Base-by-base conservation (phyloP, 2,113 vertebrate genomes). In the Pimephales promelas region DNA sequence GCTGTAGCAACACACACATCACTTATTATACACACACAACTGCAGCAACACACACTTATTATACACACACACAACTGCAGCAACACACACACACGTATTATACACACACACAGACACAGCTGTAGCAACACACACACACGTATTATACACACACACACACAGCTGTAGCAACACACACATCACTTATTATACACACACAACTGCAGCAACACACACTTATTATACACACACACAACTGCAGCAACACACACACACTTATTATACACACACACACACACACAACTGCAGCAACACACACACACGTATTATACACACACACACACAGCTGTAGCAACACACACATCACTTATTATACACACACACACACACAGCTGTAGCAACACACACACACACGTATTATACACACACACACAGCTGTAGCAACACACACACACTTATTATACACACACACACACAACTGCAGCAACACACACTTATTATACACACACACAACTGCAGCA, bases 381-480 rank as follows among this genome's bases (percentile, higher is more conserved):
- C 8, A 72, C 40, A 83, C 28, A 14, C 96, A 7, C n/a, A n/a
- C n/a, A n/a, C n/a, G n/a, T 36, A 36, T 36, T 36, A 36, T 36
- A 5, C 34, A 96, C 13, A 99, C 97, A 89, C 98, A 99, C 81
- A 97, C n/a, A n/a, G 92, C 98, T 99, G 54, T 26, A 83, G 43
- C 10, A 11, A 11, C 20, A 70, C 3, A 71, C 52, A 83, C 22
- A 83, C 28, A 14, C 96, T 40, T 40, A 40, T 2, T 40, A 40
- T 40, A 7, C 36, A 96, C 11, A 26, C n/a, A n/a, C 14, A 99
- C 97, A 88, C 98, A 99, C 81, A 99, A 92, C 98, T 49, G 14
- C 34, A 13, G 9, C 57, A 26, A 49, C 8, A 72, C 40, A 83
- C 28, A 14, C 96, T 36, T 36, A 36, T 36, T 36, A 36, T 36